Conservation (phyloP, 2,113 vertebrate genomes). For the Anseranas semipalmata region DNA sequence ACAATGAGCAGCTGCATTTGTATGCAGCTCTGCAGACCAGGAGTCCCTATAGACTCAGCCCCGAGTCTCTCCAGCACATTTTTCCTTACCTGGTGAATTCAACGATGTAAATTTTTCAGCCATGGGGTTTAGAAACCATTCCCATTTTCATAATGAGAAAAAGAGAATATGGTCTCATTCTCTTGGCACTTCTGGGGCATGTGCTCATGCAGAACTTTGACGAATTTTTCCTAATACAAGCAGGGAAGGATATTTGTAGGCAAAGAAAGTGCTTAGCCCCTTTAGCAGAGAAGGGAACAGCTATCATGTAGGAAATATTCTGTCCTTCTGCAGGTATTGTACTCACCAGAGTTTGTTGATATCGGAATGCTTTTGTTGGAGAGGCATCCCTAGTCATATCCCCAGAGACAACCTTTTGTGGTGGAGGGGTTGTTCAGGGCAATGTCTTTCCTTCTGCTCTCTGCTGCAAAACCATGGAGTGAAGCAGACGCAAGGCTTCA, state of each 20-base stretch:
- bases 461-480: constrained; percentile 6
- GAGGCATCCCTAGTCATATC: constrained; percentile 87
- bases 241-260: neutral
- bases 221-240: neutral
- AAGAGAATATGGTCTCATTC: neutral
- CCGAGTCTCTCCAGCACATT: neutral
- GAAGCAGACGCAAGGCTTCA: neutral
- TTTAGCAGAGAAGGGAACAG: neutral
- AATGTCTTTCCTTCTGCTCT: neutral
- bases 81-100: neutral
- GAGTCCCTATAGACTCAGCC: neutral
- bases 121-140: neutral
- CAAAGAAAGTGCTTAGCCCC: neutral
- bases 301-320: neutral
- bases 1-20: neutral
- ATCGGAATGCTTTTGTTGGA: constrained; percentile 85
- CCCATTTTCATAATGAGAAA: neutral
- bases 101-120: neutral
- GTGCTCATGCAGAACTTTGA: neutral
- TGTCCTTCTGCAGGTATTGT: neutral
- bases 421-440: neutral
- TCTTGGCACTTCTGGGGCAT: neutral
- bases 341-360: constrained; percentile 89
- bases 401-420: neutral
- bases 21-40: neutral